phyloP scores from a whole-genome alignment of 1,140 invertebrate species.

The Caenorhabditis briggsae region DNA sequence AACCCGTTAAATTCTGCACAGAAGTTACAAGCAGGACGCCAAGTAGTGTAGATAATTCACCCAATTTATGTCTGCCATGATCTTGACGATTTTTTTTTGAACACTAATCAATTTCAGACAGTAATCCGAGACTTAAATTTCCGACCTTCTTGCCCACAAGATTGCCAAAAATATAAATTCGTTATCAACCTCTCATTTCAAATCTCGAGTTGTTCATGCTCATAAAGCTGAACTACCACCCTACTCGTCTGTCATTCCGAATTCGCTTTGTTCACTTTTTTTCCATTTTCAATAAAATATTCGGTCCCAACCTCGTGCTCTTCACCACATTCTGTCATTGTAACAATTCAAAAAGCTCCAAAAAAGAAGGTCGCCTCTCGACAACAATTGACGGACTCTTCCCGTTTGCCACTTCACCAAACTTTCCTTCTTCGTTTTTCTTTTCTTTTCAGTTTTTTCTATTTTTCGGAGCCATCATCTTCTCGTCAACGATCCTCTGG shows the following conservation, averaged over 20 bases:
- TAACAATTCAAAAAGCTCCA: conserved; percentile 50
- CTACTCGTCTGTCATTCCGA: neutral
- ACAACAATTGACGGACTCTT: conserved; percentile 54
- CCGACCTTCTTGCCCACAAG: too few relatives aligned
- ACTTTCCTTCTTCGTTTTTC: conserved; percentile 41
- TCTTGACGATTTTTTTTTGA: too few relatives aligned
- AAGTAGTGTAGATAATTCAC: too few relatives aligned
- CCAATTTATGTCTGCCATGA: too few relatives aligned
- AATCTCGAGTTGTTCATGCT: too few relatives aligned
- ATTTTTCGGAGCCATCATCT: conserved; percentile 18
- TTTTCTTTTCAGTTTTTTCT: neutral
- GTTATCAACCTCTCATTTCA: too few relatives aligned
- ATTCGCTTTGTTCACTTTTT: neutral
- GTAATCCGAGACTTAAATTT: too few relatives aligned
- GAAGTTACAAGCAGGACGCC: too few relatives aligned
- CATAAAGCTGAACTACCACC: too few relatives aligned
- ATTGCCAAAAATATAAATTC: too few relatives aligned
- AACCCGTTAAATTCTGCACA: too few relatives aligned
- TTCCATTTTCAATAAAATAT: conserved; percentile 40
- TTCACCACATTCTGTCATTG: conserved; percentile 41
- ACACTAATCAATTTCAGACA: too few relatives aligned
- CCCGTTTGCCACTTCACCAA: conserved; percentile 53
- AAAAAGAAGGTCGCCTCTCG: conserved; percentile 38
- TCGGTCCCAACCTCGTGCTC: conserved; percentile 43
- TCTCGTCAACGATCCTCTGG: neutral